Percentiles rank a stretch among this genome's conserved stretches.
phyloP scores from a whole-genome alignment of 2,888 invertebrate genomes.

The Magallana nippona region DNA sequence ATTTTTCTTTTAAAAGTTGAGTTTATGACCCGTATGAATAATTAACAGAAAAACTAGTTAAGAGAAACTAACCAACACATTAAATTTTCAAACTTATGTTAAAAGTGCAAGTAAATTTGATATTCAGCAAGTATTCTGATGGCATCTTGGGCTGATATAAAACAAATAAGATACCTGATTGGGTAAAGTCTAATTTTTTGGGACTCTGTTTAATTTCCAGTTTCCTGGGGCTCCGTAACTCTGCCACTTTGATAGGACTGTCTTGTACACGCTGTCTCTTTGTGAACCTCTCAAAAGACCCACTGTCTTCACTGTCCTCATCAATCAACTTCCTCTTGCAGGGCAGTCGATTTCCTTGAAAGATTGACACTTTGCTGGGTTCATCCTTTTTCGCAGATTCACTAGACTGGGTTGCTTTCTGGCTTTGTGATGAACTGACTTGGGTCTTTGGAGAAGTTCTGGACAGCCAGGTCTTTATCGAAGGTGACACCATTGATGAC shows the following conservation, averaged over 20 bases:
- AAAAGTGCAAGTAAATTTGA: too few species aligned
- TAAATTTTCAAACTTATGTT: too few species aligned
- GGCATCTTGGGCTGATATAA: too few species aligned
- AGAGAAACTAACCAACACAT: too few species aligned
- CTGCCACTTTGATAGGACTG: slow-evolving; percentile 28
- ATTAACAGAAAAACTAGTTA: too few species aligned
- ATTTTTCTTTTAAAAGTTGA: too few species aligned
- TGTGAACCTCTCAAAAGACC: slow-evolving; percentile 46
- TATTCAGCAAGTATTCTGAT: too few species aligned
- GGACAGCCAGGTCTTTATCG: slow-evolving; percentile 64
- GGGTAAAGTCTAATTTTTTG: slow-evolving; percentile 30
- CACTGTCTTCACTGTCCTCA: slow-evolving; percentile 37
- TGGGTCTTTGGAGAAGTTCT: slow-evolving; percentile 52
- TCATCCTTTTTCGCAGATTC: background rate
- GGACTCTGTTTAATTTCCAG: slow-evolving; percentile 46
- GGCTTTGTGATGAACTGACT: background rate
- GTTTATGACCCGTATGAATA: too few species aligned
- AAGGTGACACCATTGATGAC: slow-evolving; percentile 55
- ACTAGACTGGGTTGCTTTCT: background rate
- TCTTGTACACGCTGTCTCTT: slow-evolving; percentile 47
- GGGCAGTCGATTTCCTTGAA: slow-evolving; percentile 22
- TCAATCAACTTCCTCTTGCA: slow-evolving; percentile 57
- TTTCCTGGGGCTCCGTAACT: slow-evolving; percentile 34
- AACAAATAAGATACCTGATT: too few species aligned
- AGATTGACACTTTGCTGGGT: background rate